Base-by-base conservation (phyloP, 1,140 invertebrate species). In the Ectropis grisescens region DNA sequence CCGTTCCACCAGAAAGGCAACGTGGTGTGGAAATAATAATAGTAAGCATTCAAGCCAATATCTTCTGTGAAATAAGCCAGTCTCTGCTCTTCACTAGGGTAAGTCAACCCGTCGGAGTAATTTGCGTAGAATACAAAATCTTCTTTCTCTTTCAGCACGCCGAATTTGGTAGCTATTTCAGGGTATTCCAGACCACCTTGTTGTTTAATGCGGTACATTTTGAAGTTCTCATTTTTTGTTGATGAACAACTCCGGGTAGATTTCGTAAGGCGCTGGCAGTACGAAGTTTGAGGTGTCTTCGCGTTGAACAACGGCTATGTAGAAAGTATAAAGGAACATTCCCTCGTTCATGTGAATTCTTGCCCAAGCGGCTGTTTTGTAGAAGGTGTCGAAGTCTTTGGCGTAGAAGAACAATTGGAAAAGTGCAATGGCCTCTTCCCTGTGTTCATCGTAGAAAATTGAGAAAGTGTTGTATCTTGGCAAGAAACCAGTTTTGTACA, bases 21-120 rank as follows among this genome's bases (percentile, higher is more conserved):
- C 13, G 85, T 70, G 31, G 84, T 62, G 45, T 90, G 87, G 81
- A 87, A 85, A 67, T 90, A 88, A 70, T 85, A 90, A 79, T 92
- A 90, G 67, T 83, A 90, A 4, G 86, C 59, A 69, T 92, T 93
- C 31, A 90, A 70, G 26, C 86, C 85, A 39, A 88, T 76, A 56
- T 91, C 91, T 52, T 92, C 88, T 13, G 86, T 89, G 75, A 90
- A 91, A 81, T 93, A 92, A 13, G 87, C 82, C 11, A 93, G 44
- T 37, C 82, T 83, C 54, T 87, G 84, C 49, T 93, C 88, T 1
- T 80, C 59, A 45, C 86, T 79, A 9, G 59, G 48, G 33, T 71
- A 69, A 1, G 81, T 53, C 23, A 84, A 75, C 43, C 71, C 70
- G 39, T 85, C 84, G 4, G 71, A 85, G 46, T 82, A 88, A 55